Evolutionary conservation across 2,888 invertebrate species (phyloP).

Genomic region (Acleris cristana): DNA sequence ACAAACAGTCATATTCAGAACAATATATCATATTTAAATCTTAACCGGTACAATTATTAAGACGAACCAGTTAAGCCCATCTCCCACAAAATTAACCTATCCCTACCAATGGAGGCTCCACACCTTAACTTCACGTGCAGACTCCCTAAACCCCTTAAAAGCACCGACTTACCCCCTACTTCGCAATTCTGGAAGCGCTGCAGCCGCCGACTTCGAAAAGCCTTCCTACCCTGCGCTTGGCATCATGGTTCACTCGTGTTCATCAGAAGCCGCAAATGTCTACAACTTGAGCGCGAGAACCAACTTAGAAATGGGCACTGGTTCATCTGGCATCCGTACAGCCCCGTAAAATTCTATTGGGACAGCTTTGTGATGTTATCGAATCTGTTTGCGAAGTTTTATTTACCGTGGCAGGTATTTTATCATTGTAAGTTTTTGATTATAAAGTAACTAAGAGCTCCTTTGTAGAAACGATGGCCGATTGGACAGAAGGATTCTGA

Average conservation of each 20-base stretch:
- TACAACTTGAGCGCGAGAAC: slow-evolving; percentile 54
- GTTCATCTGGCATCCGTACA: slow-evolving; percentile 66
- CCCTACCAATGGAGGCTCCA: slow-evolving; percentile 34
- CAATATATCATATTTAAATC: too few species aligned
- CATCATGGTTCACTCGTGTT: slow-evolving; percentile 54
- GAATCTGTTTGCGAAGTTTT: slow-evolving; percentile 47
- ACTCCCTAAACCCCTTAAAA: slow-evolving; percentile 46
- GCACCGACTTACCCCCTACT: slow-evolving; percentile 52
- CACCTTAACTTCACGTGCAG: slow-evolving; percentile 53
- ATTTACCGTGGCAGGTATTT: slow-evolving; percentile 63
- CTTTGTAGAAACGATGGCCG: too few species aligned
- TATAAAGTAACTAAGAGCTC: too few species aligned
- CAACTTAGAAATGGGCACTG: slow-evolving; percentile 47
- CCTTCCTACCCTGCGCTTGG: slow-evolving; percentile 51
- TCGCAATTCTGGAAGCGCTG: slow-evolving; percentile 43
- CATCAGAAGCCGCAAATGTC: slow-evolving; percentile 55
- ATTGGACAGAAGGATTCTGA: too few species aligned
- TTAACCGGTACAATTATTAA: neutral
- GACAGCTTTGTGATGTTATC: slow-evolving; percentile 48
- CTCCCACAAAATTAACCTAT: neutral
- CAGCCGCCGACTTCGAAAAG: neutral
- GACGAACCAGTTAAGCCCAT: neutral
- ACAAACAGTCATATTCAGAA: too few species aligned
- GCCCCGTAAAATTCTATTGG: slow-evolving; percentile 58
- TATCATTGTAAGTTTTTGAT: slow-evolving; percentile 51